Conservation (phyloP, 1,140 invertebrate species). For the Nylanderia fulva region DNA sequence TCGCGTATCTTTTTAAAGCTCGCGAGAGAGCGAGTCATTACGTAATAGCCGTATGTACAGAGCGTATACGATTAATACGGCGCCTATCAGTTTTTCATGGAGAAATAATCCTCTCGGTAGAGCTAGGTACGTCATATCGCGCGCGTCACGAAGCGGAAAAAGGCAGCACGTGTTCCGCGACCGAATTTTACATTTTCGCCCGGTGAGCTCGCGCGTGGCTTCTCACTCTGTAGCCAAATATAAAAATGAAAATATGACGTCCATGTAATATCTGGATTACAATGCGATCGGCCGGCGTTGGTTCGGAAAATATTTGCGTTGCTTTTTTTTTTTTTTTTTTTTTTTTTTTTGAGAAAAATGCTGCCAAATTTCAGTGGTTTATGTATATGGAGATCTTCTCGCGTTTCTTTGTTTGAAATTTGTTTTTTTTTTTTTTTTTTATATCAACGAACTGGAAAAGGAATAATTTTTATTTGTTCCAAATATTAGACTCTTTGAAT, state of each 20-base stretch:
- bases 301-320: constrained; percentile 62
- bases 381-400: neutral
- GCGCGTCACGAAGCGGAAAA: constrained; percentile 72
- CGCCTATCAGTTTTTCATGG: constrained; percentile 75
- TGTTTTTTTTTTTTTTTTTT: neutral
- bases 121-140: constrained; percentile 56
- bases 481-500: neutral
- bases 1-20: constrained; percentile 23
- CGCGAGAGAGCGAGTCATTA: constrained; percentile 51
- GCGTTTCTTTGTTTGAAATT: constrained; percentile 10
- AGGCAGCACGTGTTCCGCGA: constrained; percentile 68
- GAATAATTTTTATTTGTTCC: no score
- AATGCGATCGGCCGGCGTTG: constrained; percentile 57
- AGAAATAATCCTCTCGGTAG: constrained; percentile 70
- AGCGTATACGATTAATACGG: constrained; percentile 65
- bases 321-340: constrained; percentile 9
- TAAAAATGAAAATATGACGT: constrained; percentile 70
- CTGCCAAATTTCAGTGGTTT: neutral
- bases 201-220: constrained; percentile 25
- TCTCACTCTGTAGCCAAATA: constrained; percentile 56
- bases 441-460: neutral
- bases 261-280: constrained; percentile 71
- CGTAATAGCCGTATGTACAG: constrained; percentile 58
- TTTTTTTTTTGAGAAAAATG: neutral
- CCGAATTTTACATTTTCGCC: constrained; percentile 70